Base-by-base conservation (phyloP, 2,797 vertebrate species). In the Pteronotus mesoamericanus region DNA sequence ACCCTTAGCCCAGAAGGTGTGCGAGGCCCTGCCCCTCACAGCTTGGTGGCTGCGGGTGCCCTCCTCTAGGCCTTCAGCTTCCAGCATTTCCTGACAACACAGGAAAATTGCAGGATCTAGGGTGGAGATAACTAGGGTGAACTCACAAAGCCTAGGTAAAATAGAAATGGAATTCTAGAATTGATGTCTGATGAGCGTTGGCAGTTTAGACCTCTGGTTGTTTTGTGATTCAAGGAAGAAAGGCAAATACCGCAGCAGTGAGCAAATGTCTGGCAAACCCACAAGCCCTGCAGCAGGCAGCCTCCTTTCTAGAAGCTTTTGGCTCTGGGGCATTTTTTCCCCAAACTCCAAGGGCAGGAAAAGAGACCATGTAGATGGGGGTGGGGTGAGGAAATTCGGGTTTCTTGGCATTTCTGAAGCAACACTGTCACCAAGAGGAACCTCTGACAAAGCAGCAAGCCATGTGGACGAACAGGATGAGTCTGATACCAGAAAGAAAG, bases 351-450 rank as follows among this genome's bases (percentile, higher is more conserved):
- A 94, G 24, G 95, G 95, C 26, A 68, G 96, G 55, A 42, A 48
- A n/a, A 72, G n/a, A 83, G 42, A 22, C 3, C 0, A 0, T 19
- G 26, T 7, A 26, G 39, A 46, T 74, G 72, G 16, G 37, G 80
- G 44, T 10, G 46, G 48, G 14, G 19, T 7, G 44, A 68, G 22
- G 44, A 44, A 59, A 34, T 66, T 32, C 2, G 5, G 24, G 3
- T 4, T 32, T 77, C 48, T 66, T 22, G 29, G n/a, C 9, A 16
- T 96, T 96, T 92, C 53, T 97, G 89, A 78, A 86, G 87, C 82
- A 96, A 95, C 85, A 94, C 37, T 94, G 95, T 75, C 97, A 90
- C 82, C 95, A 85, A 94, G 94, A 80, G 95, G 93, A 89, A 91
- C 16, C 44, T 86, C 1, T 51, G 44, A 86, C 39, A 51, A 72